Evolutionary conservation across 2,888 invertebrate genomes (phyloP).

Genomic region (Craniophora ligustri): DNA sequence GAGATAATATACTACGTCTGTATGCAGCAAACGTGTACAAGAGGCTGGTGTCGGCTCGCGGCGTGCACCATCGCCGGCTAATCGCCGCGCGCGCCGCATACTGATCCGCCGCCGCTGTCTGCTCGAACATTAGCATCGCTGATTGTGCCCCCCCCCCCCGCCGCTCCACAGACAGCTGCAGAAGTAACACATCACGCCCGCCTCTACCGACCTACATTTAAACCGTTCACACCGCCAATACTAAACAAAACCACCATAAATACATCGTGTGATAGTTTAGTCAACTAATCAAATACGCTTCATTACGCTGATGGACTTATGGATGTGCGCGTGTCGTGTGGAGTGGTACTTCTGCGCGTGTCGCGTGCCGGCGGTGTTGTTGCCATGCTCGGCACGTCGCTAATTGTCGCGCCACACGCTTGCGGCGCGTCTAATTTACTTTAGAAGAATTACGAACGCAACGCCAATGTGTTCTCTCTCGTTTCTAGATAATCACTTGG

Average conservation of each 20-base stretch:
- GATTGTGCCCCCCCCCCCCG: slow-evolving; percentile 10
- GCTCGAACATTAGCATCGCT: slow-evolving; percentile 32
- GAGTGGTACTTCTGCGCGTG: slow-evolving; percentile 4
- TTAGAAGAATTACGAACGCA: slow-evolving; percentile 26
- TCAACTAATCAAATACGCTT: too few species aligned
- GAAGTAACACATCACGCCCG: not conserved
- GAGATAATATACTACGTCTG: too few species aligned
- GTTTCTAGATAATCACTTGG: slow-evolving; percentile 19
- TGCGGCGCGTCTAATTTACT: slow-evolving; percentile 28
- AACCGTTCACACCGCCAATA: too few species aligned
- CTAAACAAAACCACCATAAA: too few species aligned
- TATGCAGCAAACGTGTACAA: too few species aligned
- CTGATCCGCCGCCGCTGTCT: slow-evolving; percentile 14
- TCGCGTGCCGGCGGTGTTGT: not conserved
- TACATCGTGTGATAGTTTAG: too few species aligned
- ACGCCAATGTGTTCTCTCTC: slow-evolving; percentile 9
- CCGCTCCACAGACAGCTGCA: not conserved
- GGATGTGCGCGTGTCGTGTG: too few species aligned
- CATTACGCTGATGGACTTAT: not conserved
- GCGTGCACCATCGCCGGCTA: slow-evolving; percentile 26
- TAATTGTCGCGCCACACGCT: slow-evolving; percentile 28
- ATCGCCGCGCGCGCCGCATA: slow-evolving; percentile 32
- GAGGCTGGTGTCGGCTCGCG: too few species aligned
- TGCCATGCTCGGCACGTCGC: slow-evolving; percentile 18
- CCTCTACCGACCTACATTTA: not conserved